Evolutionary conservation across 2,888 invertebrate genomes (phyloP).

Genomic region (Rhimphoctona megacephalus): DNA sequence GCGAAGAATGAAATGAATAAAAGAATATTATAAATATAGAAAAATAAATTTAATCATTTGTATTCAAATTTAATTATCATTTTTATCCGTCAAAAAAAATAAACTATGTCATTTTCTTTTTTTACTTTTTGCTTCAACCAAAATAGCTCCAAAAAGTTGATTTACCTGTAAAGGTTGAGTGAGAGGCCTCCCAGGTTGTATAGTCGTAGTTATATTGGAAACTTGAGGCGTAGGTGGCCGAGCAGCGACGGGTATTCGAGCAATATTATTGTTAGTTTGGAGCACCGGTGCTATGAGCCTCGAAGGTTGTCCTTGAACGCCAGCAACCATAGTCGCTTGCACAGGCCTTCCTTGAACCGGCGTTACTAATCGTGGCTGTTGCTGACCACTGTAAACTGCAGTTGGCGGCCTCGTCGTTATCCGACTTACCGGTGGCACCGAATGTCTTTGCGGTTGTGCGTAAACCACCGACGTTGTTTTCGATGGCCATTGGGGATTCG

Average conservation of each 20-base stretch:
- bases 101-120: neutral
- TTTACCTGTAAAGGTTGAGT: constrained; percentile 80
- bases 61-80: neutral
- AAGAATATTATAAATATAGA: too few relatives aligned
- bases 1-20: neutral
- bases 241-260: constrained; percentile 79
- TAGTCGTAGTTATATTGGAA: constrained; percentile 76
- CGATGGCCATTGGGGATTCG: constrained; percentile 81
- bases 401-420: constrained; percentile 78
- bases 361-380: constrained; percentile 80
- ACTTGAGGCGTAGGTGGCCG: constrained; percentile 80
- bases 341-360: constrained; percentile 80
- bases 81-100: neutral
- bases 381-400: constrained; percentile 78
- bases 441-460: constrained; percentile 81
- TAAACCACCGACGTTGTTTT: constrained; percentile 82
- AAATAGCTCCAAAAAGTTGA: neutral
- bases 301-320: constrained; percentile 79
- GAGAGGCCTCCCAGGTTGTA: constrained; percentile 77
- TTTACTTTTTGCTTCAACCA: neutral
- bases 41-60: too few relatives aligned
- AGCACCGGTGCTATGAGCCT: constrained; percentile 81
- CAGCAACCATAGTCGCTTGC: constrained; percentile 82
- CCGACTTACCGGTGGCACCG: constrained; percentile 80
- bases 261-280: constrained; percentile 78